Evolutionary conservation across 2,113 vertebrate species (phyloP), one percentile per base, ranked within the genome.

Genomic region (Corythaixoides concolor): DNA sequence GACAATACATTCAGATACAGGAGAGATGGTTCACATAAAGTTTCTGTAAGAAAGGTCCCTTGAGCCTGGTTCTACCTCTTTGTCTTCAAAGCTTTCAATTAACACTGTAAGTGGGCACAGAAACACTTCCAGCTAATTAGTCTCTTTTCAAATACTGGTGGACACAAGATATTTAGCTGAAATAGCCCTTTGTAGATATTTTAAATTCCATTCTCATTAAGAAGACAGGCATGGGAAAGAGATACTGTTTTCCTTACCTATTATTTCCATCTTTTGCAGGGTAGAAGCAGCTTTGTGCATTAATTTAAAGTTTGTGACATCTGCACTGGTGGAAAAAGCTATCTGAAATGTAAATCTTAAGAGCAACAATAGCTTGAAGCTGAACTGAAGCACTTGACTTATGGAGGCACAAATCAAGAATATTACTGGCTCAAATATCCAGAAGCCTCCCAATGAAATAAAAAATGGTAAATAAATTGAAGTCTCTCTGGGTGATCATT

Each of bases 401-500:
- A 76, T 1, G 6, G 39, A 90, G 23, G 50, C 70, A 95, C 66
- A 90, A 87, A 95, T 41, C 32, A 85, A 37, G 26, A 76, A 89
- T 1, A 8, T 20, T 92, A 91, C 41, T 66, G 74, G 45, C 79
- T 96, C 41, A 63, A 87, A 95, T 73, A 96, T 75, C 62, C 37
- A 75, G 73, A 94, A 85, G 74, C 16, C 49, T 89, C 58, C 43
- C 80, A 80, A 24, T 45, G 33, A 96, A 92, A 94, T 68, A 86
- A 94, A 89, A 95, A 93, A 92, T 15, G 55, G 84, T 79, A 95
- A 95, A 96, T 79, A 93, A 93, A 95, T 91, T 18, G 14, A 80
- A 75, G 22, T 75, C 76, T 93, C 86, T 94, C 60, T 53, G 63
- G 35, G 37, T 78, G 88, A 96, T 72, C 49, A 84, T 41, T 90